A percentile compares a stretch with the other conserved stretches of the same genome.
Evolutionary conservation across 2,888 invertebrate species (phyloP).

Genomic region (Eumacrocentrus americanus): DNA sequence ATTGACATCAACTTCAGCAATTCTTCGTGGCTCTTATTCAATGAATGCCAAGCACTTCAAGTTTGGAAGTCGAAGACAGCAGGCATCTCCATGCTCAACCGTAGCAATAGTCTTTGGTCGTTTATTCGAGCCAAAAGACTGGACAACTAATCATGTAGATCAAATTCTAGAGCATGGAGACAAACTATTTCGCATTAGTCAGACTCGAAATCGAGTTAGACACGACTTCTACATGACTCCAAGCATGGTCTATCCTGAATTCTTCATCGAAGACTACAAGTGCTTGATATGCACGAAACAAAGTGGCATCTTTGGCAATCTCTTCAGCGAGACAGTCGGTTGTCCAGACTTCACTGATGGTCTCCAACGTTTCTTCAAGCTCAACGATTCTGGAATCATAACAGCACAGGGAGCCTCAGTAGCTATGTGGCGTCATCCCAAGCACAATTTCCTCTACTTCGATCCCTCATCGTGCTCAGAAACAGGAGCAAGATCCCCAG

Average conservation of each 20-base stretch:
- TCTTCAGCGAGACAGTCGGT: conserved; percentile 45
- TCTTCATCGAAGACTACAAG: conserved; percentile 51
- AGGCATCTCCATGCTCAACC: conserved; percentile 46
- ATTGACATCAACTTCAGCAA: conserved; percentile 39
- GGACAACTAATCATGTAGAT: conserved; percentile 45
- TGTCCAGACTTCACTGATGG: conserved; percentile 54
- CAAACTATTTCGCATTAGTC: conserved; percentile 47
- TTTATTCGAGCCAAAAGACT: conserved; percentile 47
- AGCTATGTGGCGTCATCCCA: conserved; percentile 65
- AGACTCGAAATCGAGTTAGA: conserved; percentile 37
- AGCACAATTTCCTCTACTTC: conserved; percentile 64
- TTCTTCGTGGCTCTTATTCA: conserved; percentile 47
- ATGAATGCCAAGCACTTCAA: conserved; percentile 48
- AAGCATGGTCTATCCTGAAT: conserved; percentile 46
- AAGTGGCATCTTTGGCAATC: conserved; percentile 45
- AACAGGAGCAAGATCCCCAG: conserved; percentile 58
- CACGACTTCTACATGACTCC: conserved; percentile 44
- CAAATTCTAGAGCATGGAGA: conserved; percentile 48
- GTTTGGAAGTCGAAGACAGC: conserved; percentile 47
- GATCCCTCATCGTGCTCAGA: conserved; percentile 69
- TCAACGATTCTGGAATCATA: conserved; percentile 63
- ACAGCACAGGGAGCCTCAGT: conserved; percentile 66
- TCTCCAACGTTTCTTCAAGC: conserved; percentile 57
- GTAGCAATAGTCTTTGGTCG: conserved; percentile 48
- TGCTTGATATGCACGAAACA: conserved; percentile 46